Evolutionary conservation across 2,797 vertebrate species (phyloP), one percentile per base, ranked within the genome.

Genomic region (Echeneis naucrates): DNA sequence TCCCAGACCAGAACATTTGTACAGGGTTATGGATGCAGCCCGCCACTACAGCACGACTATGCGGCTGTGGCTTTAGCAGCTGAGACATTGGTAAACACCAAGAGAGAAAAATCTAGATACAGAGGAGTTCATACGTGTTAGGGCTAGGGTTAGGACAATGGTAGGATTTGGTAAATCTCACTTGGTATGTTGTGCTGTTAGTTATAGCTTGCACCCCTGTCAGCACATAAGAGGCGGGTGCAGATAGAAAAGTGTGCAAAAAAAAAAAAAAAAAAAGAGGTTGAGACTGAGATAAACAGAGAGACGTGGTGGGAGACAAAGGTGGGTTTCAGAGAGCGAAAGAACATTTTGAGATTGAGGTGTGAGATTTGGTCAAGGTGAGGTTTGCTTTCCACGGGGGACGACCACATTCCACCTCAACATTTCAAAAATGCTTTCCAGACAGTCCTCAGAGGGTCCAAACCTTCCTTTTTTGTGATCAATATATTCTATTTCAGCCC

Each of bases 381-480:
- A 63, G 53, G 85, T 92, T 92, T 92, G 77, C 86, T 90, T 89
- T 90, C 77, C 81, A 44, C 90, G 53, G 48, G 70, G 70, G 70
- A 85, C 67, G 75, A 77, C 77, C 81, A 89, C 89, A 92, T 92
- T 93, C 90, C 89, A 75, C 74, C n/a, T 5, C 37, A 84, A 71
- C 62, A 56, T 83, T 83, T 75, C 62, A 88, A 84, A 84, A 89
- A 83, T 70, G 69, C 67, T 68, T 75, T 79, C 79, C 40, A 73
- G 56, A 48, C 48, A 5, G n/a, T 67, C 69, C 50, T 51, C 35
- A 44, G 38, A 70, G 57, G 14, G 4, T 48, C 54, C 5, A 4
- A 47, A 9, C 53, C 13, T 26, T 69, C 38, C 47, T 69, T 72
- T 72, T 77, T 48, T 61, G 44, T 63, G 66, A 60, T 73, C 72